A percentile compares a stretch with the other conserved stretches of the same genome.
Evolutionary conservation across 30 jellyfish, hydroid and myxozoan species (phyloP).

Genomic region (Phacellophora camtschatica): DNA sequence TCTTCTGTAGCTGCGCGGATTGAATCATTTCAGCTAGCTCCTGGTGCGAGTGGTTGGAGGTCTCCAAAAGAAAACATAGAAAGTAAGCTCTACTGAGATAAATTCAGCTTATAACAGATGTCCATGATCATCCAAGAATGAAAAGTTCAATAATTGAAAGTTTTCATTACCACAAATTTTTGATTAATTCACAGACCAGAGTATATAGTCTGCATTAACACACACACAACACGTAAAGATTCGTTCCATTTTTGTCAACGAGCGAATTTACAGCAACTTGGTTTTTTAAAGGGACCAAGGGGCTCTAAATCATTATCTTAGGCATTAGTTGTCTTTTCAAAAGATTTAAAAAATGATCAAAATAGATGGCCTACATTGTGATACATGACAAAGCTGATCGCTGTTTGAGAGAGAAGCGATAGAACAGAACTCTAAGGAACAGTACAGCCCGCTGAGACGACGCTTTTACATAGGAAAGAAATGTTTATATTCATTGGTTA

Average conservation of each 20-base stretch:
- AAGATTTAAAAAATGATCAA: constrained; percentile 1
- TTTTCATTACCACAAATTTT: no score
- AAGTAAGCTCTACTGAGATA: not conserved
- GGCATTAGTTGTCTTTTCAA: constrained; percentile 28
- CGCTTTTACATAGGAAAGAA: constrained; percentile 5
- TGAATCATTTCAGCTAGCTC: not conserved
- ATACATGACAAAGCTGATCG: constrained; percentile 31
- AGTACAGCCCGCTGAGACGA: constrained; percentile 56
- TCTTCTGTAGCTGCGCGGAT: not conserved
- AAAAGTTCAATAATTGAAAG: no score
- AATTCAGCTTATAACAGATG: not conserved
- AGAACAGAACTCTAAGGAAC: constrained; percentile 27
- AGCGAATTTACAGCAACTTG: not conserved
- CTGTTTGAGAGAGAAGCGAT: constrained; percentile 53
- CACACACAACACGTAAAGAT: no score
- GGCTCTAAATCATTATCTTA: not conserved
- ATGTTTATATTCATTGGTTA: constrained; percentile 1
- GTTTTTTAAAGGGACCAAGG: not conserved
- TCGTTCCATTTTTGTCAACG: no score
- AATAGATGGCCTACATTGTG: constrained; percentile 30
- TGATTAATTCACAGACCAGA: no score
- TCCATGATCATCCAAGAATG: no score
- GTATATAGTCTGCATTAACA: no score
- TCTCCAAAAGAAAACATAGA: constrained; percentile 28
- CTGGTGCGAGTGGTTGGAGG: constrained; percentile 21